Percentiles rank a stretch among this genome's conserved stretches.
Evolutionary conservation across 2,113 vertebrate genomes (phyloP).

Genomic region (Illadopsis cleaveri): DNA sequence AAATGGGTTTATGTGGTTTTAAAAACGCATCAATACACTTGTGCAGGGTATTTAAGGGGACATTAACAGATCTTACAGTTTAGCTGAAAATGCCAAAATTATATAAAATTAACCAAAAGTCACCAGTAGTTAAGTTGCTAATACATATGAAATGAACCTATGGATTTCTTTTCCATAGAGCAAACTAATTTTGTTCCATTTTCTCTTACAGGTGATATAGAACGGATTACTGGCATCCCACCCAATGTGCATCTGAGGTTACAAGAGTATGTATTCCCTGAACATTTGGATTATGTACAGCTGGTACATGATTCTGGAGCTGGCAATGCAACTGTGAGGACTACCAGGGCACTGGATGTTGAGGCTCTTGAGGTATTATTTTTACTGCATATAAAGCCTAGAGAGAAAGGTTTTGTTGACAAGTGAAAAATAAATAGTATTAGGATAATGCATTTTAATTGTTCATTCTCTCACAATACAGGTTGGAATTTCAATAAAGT

Average conservation of each 20-base stretch:
- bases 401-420: not conserved
- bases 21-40: accelerated
- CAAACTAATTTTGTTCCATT: not conserved
- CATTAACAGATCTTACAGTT: not conserved
- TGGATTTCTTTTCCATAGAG: not conserved
- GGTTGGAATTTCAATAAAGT: not conserved
- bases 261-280: not conserved
- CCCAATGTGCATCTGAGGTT: not conserved
- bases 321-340: constrained; percentile 28
- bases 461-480: accelerated
- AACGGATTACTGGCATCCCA: constrained; percentile 48
- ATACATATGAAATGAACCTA: not conserved
- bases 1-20: not conserved
- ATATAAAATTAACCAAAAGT: not conserved
- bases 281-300: not conserved
- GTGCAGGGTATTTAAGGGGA: not conserved
- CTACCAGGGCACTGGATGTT: not conserved
- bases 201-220: constrained; percentile 45
- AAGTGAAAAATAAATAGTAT: not conserved
- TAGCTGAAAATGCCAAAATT: not conserved
- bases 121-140: not conserved
- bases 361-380: constrained; percentile 19
- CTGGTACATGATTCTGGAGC: not conserved
- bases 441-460: not conserved
- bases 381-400: not conserved